These are phyloP conservation scores for Macrostomum cliftonense DNA, from an alignment of 2,888 invertebrate genomes.

Conservation along the genomic window DNA sequence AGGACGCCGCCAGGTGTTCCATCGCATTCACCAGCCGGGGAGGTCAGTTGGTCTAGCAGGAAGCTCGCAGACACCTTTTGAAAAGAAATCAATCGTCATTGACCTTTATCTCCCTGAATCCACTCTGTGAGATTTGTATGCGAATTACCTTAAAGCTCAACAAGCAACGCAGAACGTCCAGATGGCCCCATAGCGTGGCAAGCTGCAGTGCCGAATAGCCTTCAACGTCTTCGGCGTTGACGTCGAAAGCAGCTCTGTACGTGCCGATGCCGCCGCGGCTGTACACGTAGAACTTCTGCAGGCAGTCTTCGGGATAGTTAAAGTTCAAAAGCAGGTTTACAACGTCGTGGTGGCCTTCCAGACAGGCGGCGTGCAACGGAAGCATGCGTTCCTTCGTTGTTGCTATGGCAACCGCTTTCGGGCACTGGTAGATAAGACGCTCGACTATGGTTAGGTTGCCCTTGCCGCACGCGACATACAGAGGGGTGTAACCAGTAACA, in stretches of 20 bases:
- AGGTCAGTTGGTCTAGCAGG: too few relatives aligned
- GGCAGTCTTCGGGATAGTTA: conserved; percentile 38
- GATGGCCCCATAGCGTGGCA: conserved; percentile 47
- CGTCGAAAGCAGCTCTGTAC: conserved; percentile 71
- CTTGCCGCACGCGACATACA: conserved; percentile 71
- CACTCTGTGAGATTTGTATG: too few relatives aligned
- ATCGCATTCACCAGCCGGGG: too few relatives aligned
- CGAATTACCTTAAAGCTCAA: conserved; percentile 9
- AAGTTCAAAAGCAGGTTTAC: conserved; percentile 52
- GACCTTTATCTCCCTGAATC: too few relatives aligned
- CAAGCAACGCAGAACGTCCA: conserved; percentile 14
- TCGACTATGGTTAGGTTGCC: conserved; percentile 60
- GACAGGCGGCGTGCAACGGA: conserved; percentile 74
- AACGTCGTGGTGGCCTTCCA: conserved; percentile 61
- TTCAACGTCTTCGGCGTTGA: conserved; percentile 56
- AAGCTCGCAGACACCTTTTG: too few relatives aligned
- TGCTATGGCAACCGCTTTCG: conserved; percentile 52
- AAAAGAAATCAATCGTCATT: too few relatives aligned
- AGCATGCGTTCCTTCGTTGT: conserved; percentile 76
- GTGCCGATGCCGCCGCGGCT: conserved; percentile 47
- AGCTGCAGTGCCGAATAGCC: conserved; percentile 65
- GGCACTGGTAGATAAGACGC: conserved; percentile 47
- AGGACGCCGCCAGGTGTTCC: too few relatives aligned
- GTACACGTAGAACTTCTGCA: conserved; percentile 47
- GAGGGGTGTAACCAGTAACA: conserved; percentile 71